phyloP scores from a whole-genome alignment of 1,140 invertebrate species.

The Akabosia matsudoensis region DNA sequence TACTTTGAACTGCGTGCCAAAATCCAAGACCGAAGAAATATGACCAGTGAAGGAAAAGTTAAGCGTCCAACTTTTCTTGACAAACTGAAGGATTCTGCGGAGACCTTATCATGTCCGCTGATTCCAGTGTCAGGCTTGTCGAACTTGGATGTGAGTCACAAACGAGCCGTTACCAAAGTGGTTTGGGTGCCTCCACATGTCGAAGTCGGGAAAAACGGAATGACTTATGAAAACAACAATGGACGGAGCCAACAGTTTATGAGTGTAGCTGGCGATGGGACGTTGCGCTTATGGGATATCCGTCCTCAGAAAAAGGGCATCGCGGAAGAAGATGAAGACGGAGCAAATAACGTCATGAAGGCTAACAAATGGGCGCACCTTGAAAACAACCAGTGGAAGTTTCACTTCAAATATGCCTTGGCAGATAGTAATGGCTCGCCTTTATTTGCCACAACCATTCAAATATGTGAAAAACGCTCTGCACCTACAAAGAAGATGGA shows the following conservation, averaged over 20 bases:
- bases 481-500: neutral
- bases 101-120: slow-evolving; percentile 38
- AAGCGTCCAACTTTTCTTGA: slow-evolving; percentile 32
- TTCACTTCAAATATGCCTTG: neutral
- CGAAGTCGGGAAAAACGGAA: slow-evolving; percentile 43
- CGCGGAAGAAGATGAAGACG: slow-evolving; percentile 11
- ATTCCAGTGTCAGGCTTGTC: slow-evolving; percentile 29
- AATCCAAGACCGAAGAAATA: slow-evolving; percentile 33
- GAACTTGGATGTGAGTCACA: slow-evolving; percentile 38
- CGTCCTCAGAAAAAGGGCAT: slow-evolving; percentile 29
- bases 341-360: slow-evolving; percentile 16
- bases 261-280: slow-evolving; percentile 35
- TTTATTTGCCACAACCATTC: neutral
- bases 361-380: slow-evolving; percentile 36
- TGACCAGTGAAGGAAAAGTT: neutral
- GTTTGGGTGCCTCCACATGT: slow-evolving; percentile 39
- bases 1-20: slow-evolving; percentile 30
- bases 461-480: neutral
- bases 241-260: slow-evolving; percentile 38
- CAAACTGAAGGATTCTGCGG: slow-evolving; percentile 40
- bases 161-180: slow-evolving; percentile 32
- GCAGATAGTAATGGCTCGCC: neutral
- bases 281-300: slow-evolving; percentile 40
- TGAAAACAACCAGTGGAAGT: slow-evolving; percentile 44
- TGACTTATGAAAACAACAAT: slow-evolving; percentile 30